These are phyloP conservation scores for Macrophya annulata DNA, from an alignment of 2,888 invertebrate species.

Conservation along the genomic window DNA sequence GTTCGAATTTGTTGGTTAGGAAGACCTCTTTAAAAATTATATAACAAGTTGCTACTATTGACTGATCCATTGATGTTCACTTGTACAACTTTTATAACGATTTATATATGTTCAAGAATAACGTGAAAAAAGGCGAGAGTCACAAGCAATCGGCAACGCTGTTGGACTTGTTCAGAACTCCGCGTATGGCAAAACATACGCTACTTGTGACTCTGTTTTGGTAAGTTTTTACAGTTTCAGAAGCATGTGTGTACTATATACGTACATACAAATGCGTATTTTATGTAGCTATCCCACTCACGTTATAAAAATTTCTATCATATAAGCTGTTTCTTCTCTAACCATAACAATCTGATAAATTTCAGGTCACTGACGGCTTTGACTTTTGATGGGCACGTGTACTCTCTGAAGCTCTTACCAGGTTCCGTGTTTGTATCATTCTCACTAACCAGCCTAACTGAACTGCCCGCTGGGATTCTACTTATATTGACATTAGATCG, in stretches of 20 bases:
- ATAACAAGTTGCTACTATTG: background rate
- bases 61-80: background rate
- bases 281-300: background rate
- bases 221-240: conserved; percentile 69
- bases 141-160: conserved; percentile 75
- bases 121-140: conserved; percentile 70
- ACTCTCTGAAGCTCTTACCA: conserved; percentile 91
- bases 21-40: background rate
- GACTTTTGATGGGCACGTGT: conserved; percentile 93
- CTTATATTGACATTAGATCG: conserved; percentile 88
- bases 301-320: background rate
- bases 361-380: conserved; percentile 89
- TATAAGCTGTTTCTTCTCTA: background rate
- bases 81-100: background rate
- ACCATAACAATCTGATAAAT: conserved; percentile 7
- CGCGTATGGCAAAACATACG: conserved; percentile 79
- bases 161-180: conserved; percentile 80
- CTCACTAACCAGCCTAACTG: conserved; percentile 91
- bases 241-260: background rate
- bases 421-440: conserved; percentile 92
- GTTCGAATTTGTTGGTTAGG: background rate
- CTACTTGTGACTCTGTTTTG: conserved; percentile 79
- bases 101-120: conserved; percentile 71
- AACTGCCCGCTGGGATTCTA: conserved; percentile 91
- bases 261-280: background rate